Evolutionary conservation across 2,113 vertebrate species (phyloP).

Genomic region (Podocnemis expansa): DNA sequence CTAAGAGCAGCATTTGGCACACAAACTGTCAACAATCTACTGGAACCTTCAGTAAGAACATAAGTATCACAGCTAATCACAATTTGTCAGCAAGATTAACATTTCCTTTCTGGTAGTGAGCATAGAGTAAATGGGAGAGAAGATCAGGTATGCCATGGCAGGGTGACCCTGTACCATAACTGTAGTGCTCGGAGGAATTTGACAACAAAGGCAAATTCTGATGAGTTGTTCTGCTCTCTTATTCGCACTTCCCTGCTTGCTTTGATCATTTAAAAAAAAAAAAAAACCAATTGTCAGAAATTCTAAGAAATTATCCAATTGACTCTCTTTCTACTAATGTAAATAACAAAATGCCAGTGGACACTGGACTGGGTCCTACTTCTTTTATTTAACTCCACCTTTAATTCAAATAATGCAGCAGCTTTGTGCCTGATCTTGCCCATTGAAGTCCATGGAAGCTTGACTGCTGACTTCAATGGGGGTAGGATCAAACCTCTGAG

Average conservation of each 20-base stretch:
- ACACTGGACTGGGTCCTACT: not conserved
- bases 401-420: not conserved
- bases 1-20: not conserved
- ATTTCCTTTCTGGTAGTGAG: not conserved
- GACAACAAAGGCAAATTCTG: not conserved
- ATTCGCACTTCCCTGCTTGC: not conserved
- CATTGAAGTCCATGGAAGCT: not conserved
- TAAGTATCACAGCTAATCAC: not conserved
- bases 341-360: not conserved
- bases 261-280: not conserved
- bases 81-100: not conserved
- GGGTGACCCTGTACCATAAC: not conserved
- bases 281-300: not conserved
- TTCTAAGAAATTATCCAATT: not conserved
- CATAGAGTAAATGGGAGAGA: rapidly evolving
- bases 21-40: not conserved
- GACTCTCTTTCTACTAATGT: not conserved
- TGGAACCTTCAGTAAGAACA: not conserved
- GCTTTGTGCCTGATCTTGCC: not conserved
- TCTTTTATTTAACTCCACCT: not conserved
- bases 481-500: not conserved
- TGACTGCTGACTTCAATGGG: not conserved
- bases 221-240: not conserved
- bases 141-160: not conserved
- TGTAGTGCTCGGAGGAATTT: not conserved